These are phyloP conservation scores for Gymnoscelis rufifasciata DNA, from an alignment of 2,888 invertebrate genomes.

Conservation along the genomic window DNA sequence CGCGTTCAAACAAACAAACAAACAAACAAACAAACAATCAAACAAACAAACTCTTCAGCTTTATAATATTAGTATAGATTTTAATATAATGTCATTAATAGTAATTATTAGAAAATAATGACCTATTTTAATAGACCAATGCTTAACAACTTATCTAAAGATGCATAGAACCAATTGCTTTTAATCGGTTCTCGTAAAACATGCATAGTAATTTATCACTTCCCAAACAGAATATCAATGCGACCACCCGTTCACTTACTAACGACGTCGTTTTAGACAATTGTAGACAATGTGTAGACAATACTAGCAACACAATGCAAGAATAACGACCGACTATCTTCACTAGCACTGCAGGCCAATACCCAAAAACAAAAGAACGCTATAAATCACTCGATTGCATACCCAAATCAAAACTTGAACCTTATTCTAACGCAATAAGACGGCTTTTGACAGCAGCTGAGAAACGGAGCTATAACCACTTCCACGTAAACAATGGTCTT, in stretches of 20 bases:
- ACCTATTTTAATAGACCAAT: too few species aligned
- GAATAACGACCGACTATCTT: constrained; percentile 67
- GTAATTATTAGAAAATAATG: too few species aligned
- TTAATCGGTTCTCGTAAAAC: constrained; percentile 52
- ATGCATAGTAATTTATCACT: constrained; percentile 59
- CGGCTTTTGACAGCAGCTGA: constrained; percentile 15
- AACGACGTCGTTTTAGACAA: constrained; percentile 62
- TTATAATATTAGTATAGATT: too few species aligned
- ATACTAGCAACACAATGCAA: constrained; percentile 71
- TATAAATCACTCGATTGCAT: constrained; percentile 65
- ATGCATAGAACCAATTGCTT: constrained; percentile 10
- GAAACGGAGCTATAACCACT: constrained; percentile 44
- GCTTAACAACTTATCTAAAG: too few species aligned
- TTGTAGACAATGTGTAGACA: constrained; percentile 45
- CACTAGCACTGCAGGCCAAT: constrained; percentile 70
- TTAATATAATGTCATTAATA: too few species aligned
- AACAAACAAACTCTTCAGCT: too few species aligned
- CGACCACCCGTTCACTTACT: constrained; percentile 75
- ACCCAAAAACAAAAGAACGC: constrained; percentile 75
- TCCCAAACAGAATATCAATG: constrained; percentile 73
- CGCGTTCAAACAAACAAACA: too few species aligned
- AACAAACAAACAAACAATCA: too few species aligned
- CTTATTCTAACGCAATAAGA: constrained; percentile 34
- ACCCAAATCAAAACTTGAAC: constrained; percentile 49
- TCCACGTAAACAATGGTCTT: constrained; percentile 68